Evolutionary conservation across 2,888 invertebrate species (phyloP).

Genomic region (Philereme vetulata): DNA sequence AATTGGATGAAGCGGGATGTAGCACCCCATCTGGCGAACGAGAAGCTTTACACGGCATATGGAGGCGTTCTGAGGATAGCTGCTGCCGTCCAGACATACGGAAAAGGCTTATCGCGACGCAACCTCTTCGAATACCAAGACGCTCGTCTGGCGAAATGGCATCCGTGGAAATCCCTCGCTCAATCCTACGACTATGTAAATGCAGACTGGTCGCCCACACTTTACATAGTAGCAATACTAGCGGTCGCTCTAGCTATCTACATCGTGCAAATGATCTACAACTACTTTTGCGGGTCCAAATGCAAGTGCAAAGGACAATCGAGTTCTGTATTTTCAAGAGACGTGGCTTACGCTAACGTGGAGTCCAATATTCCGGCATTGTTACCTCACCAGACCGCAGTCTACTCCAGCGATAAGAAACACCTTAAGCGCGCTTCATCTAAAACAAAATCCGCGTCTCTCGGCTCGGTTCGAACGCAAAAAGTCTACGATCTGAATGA

Average conservation of each 20-base stretch:
- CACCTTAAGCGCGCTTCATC: conserved; percentile 37
- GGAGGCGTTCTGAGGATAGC: conserved; percentile 72
- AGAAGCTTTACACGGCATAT: conserved; percentile 68
- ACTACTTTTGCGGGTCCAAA: conserved; percentile 54
- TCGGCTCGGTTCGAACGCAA: conserved; percentile 55
- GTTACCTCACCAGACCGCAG: conserved; percentile 50
- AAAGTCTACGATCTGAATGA: conserved; percentile 72
- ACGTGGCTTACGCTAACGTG: conserved; percentile 51
- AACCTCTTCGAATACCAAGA: conserved; percentile 59
- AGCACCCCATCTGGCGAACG: conserved; percentile 69
- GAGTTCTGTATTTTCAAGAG: conserved; percentile 31
- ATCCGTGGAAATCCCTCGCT: conserved; percentile 58
- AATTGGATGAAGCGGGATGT: conserved; percentile 76
- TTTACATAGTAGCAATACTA: conserved; percentile 59
- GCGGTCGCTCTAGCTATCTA: conserved; percentile 57
- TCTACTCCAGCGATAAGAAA: conserved; percentile 48
- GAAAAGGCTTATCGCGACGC: conserved; percentile 64
- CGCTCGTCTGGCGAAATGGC: conserved; percentile 51
- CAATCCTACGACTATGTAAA: conserved; percentile 57
- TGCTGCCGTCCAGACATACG: conserved; percentile 72
- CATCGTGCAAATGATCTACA: conserved; percentile 63
- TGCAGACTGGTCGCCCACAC: conserved; percentile 60
- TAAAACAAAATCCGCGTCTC: conserved; percentile 52
- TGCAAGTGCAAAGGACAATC: conserved; percentile 52
- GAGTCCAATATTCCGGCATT: conserved; percentile 58